These are phyloP conservation scores for Dryocosmus kuriphilus DNA, from an alignment of 2,888 invertebrate genomes.

Conservation along the genomic window DNA sequence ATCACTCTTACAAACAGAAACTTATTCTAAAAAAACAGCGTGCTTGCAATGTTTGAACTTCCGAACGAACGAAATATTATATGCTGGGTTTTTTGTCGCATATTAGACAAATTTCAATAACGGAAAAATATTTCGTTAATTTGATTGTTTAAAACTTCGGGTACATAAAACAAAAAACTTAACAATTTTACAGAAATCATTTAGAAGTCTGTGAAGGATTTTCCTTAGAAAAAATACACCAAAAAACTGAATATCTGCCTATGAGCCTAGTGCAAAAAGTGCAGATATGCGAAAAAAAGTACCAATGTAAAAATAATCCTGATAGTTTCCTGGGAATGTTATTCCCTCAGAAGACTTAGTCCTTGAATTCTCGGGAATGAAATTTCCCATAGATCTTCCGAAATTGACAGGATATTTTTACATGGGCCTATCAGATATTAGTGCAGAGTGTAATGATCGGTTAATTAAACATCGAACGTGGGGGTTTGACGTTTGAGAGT, in stretches of 20 bases:
- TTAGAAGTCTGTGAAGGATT: not conserved
- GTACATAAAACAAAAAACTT: not conserved
- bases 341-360: not conserved
- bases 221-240: not conserved
- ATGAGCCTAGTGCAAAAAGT: not conserved
- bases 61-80: too few species aligned
- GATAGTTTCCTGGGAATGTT: not conserved
- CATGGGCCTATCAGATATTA: constrained; percentile 6
- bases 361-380: too few species aligned
- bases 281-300: constrained; percentile 12
- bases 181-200: not conserved
- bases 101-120: too few species aligned
- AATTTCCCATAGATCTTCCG: not conserved
- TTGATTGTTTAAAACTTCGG: not conserved
- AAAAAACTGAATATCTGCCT: constrained; percentile 12
- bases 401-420: not conserved
- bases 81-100: too few species aligned
- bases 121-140: not conserved
- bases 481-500: constrained; percentile 41
- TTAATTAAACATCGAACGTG: constrained; percentile 45
- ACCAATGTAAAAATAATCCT: not conserved
- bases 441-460: constrained; percentile 5
- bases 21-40: not conserved
- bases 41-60: not conserved
- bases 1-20: not conserved